Percentiles rank a stretch among this genome's conserved stretches.
Evolutionary conservation across 2,797 vertebrate genomes (phyloP).

Genomic region (Heterohyrax brucei): DNA sequence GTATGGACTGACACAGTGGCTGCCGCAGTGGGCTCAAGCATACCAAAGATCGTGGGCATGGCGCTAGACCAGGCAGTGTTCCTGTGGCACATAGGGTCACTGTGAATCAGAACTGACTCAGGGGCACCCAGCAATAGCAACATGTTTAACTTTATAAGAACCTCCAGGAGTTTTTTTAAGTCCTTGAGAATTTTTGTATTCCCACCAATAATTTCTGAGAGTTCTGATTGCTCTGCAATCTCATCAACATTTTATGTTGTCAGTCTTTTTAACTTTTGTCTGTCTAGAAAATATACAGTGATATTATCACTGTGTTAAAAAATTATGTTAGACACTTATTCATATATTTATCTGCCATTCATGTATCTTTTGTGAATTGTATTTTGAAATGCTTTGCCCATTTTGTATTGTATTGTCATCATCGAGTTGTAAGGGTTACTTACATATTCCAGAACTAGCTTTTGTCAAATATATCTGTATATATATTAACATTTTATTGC

Average conservation of each 20-base stretch:
- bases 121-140: too few species aligned
- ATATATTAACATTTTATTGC: neutral
- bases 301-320: neutral
- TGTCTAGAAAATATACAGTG: neutral
- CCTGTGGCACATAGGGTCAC: too few species aligned
- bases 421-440: neutral
- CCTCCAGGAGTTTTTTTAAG: neutral
- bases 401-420: neutral
- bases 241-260: neutral
- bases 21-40: too few species aligned
- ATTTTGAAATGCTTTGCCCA: neutral
- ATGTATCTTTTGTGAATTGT: neutral
- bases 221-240: neutral
- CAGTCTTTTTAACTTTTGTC: constrained; percentile 21
- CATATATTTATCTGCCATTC: neutral
- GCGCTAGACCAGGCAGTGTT: too few species aligned
- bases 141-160: neutral
- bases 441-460: neutral
- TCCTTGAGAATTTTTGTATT: neutral
- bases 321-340: neutral
- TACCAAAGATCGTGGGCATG: too few species aligned
- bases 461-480: neutral
- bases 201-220: neutral
- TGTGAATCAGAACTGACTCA: too few species aligned
- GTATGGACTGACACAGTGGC: too few species aligned